A percentile compares a stretch with the other conserved stretches of the same genome.
Conservation (phyloP, 2,888 invertebrate species). For the Agrilus mali region DNA sequence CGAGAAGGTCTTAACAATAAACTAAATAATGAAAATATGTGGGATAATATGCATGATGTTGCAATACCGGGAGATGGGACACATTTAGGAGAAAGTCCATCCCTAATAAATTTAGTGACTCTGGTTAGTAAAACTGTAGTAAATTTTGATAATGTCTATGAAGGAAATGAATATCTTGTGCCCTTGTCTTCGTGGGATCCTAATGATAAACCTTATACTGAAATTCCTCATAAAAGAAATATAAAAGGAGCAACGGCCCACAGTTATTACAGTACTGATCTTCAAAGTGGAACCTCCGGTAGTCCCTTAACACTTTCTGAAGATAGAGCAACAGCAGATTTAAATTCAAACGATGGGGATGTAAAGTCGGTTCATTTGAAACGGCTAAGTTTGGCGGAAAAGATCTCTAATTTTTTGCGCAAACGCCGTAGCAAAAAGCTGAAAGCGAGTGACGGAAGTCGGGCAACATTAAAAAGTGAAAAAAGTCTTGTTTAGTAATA, state of each 20-base stretch:
- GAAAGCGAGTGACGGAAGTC: constrained; percentile 4
- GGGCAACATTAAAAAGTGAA: constrained; percentile 6
- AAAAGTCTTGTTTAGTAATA: constrained; percentile 4
- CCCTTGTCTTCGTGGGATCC: constrained; percentile 47
- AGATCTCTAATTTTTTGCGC: constrained; percentile 24
- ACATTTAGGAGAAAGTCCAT: constrained; percentile 43
- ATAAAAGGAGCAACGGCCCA: too few relatives aligned
- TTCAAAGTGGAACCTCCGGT: too few relatives aligned
- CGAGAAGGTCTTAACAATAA: constrained; percentile 25
- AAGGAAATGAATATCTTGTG: constrained; percentile 39
- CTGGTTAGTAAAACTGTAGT: constrained; percentile 27
- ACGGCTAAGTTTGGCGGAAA: constrained; percentile 21
- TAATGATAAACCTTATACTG: constrained; percentile 19
- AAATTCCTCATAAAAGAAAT: constrained; percentile 14
- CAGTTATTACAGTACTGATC: too few relatives aligned
- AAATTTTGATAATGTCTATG: constrained; percentile 23
- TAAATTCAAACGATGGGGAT: not conserved
- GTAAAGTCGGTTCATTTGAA: not conserved
- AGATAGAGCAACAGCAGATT: too few relatives aligned
- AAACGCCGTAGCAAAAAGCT: constrained; percentile 17
- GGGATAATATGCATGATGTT: constrained; percentile 34
- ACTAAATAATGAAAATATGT: constrained; percentile 28
- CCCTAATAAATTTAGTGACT: constrained; percentile 46
- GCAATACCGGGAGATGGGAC: constrained; percentile 42
- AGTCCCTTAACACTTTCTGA: too few relatives aligned